phyloP scores from a whole-genome alignment of 2,797 vertebrate species.

The Sus cebifrons region DNA sequence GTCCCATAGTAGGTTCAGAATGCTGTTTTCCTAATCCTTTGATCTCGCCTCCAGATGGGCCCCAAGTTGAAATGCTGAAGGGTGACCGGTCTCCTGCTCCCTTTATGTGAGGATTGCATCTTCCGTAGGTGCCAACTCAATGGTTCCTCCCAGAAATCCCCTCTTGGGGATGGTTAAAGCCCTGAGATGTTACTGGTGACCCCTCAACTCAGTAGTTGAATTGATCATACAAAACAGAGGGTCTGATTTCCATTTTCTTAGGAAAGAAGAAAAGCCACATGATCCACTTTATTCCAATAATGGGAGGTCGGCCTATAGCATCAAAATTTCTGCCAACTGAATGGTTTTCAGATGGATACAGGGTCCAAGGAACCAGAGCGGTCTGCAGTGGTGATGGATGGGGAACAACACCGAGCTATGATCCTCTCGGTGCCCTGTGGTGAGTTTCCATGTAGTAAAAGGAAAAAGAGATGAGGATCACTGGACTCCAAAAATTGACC shows the following conservation, averaged over 20 bases:
- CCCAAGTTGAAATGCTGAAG: neutral
- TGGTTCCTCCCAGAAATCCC: neutral
- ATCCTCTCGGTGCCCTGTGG: neutral
- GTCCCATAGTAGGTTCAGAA: neutral
- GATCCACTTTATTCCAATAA: neutral
- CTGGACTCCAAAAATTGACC: neutral
- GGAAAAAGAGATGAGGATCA: neutral
- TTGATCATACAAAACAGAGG: neutral
- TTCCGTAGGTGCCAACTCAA: neutral
- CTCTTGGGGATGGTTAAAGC: constrained; percentile 42
- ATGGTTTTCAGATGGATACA: constrained; percentile 37
- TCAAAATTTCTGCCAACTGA: neutral
- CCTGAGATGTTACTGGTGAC: accelerated
- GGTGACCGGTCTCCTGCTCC: neutral
- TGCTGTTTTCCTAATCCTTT: neutral
- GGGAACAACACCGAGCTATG: neutral
- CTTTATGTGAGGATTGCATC: neutral
- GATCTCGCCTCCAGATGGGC: neutral
- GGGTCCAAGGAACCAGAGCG: neutral
- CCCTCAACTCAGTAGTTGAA: constrained; percentile 37
- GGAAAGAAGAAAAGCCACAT: constrained; percentile 13
- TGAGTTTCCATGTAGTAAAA: neutral
- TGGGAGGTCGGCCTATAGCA: neutral
- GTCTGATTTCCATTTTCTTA: constrained; percentile 36
- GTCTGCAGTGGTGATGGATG: neutral